Evolutionary conservation across 2,797 vertebrate species (phyloP), one percentile per base, ranked within the genome.

Genomic region (Valencia hispanica): DNA sequence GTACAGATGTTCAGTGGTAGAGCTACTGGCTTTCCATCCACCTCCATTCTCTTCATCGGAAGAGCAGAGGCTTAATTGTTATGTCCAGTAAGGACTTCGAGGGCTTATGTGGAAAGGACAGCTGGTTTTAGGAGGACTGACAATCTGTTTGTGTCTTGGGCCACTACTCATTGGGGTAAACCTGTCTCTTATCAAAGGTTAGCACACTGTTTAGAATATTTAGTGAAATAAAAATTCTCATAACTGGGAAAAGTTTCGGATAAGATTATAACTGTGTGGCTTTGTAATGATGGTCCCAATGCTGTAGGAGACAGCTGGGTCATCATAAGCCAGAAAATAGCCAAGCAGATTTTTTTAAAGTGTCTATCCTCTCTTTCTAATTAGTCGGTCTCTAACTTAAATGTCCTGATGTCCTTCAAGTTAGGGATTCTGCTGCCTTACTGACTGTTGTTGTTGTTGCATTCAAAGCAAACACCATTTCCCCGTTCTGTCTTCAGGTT

Each of bases 371-470:
- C 34, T 39, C 18, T 65, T 65, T 80, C 87, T 91, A 91, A 89
- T 90, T 91, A 94, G 90, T 92, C 91, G 88, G 89, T 87, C 89
- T 89, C 82, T 77, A 84, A 86, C 90, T 92, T 90, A 86, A 41
- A 93, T 87, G 84, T 93, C 83, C 74, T 82, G 73, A 51, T 70
- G 63, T 81, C 73, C 69, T 89, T 71, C 84, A 85, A 89, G 55
- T 80, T 18, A 5, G 51, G 72, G 50, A 65, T 79, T 79, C 85
- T 57, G 87, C 87, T 83, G 86, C 78, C 85, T 82, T 34, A 78
- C 72, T 83, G 57, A 75, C 80, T 68, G 75, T 51, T 70, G 55
- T 81, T 77, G 77, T 83, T n/a, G 72, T 72, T 59, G 14, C 84
- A 85, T 93, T 85, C 81, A 55, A 91, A 92, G 90, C 87, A 91